Evolutionary conservation across 2,888 invertebrate species (phyloP).

Genomic region (Diaphora mendica): DNA sequence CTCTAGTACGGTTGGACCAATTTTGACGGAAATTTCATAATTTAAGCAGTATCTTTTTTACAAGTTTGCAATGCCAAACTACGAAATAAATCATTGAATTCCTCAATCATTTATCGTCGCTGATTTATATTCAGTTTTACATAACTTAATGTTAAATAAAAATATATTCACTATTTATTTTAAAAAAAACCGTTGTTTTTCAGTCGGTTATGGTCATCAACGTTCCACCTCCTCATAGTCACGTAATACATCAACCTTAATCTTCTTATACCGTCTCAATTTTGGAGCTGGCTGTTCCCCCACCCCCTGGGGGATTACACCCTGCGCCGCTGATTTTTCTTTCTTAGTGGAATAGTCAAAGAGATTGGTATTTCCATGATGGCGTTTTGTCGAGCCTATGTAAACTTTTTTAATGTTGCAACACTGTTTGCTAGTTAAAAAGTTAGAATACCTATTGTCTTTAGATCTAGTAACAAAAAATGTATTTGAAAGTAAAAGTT

Average conservation of each 20-base stretch:
- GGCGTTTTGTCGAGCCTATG: background rate
- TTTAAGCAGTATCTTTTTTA: no score
- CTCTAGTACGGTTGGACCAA: no score
- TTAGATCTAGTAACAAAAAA: no score
- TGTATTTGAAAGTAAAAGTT: background rate
- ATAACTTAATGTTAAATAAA: no score
- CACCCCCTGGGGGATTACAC: conserved; percentile 63
- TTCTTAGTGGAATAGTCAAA: conserved; percentile 55
- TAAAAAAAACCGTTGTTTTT: no score
- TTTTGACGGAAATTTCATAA: no score
- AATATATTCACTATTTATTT: no score
- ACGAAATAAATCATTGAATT: no score
- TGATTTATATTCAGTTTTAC: background rate
- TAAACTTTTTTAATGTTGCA: background rate
- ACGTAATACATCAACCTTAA: conserved; percentile 82
- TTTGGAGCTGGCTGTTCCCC: conserved; percentile 60
- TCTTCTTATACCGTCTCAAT: conserved; percentile 83
- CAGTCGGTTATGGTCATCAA: conserved; percentile 15
- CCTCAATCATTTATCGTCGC: no score
- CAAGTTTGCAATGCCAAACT: no score
- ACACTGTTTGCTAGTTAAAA: background rate
- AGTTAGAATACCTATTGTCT: background rate
- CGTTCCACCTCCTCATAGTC: conserved; percentile 57
- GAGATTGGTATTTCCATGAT: conserved; percentile 41
- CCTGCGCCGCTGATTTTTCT: conserved; percentile 61